Conservation (phyloP, 2,797 vertebrate genomes). For the Prunella strophiata region DNA sequence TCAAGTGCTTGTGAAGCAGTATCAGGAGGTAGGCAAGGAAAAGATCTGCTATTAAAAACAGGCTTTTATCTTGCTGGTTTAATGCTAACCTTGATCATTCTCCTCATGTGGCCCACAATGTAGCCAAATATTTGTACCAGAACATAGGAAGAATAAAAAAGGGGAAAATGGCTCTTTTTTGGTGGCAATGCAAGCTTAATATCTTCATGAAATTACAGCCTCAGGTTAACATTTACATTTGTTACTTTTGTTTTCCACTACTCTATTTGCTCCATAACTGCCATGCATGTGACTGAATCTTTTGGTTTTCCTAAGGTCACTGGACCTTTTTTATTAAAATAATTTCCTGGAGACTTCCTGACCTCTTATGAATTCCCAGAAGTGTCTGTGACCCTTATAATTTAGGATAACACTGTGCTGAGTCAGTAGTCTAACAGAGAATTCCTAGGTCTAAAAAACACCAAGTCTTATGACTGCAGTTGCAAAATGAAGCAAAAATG, state of each 20-base stretch:
- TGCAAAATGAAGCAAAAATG: slow-evolving; percentile 4
- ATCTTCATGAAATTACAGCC: not conserved
- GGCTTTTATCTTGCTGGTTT: not conserved
- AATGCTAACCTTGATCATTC: not conserved
- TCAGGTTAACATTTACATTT: not conserved
- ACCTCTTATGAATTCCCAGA: slow-evolving; percentile 27
- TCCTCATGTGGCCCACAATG: not conserved
- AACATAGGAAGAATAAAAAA: not conserved
- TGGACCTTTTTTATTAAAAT: not conserved
- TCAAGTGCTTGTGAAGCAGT: not conserved
- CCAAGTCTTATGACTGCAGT: not conserved
- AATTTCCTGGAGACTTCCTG: slow-evolving; percentile 13
- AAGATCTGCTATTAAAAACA: not conserved
- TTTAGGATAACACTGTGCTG: not conserved
- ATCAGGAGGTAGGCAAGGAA: not conserved
- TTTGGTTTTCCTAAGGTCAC: not conserved
- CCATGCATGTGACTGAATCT: not conserved
- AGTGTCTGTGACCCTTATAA: not conserved
- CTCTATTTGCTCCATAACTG: not conserved
- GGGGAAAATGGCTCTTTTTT: not conserved
- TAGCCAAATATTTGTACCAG: not conserved
- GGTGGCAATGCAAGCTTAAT: not conserved
- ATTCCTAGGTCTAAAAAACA: slow-evolving; percentile 1
- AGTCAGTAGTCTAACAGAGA: slow-evolving; percentile 5
- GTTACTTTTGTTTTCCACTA: not conserved